phyloP scores from a whole-genome alignment of 2,797 vertebrate species.

The Malacoctenus gilli region DNA sequence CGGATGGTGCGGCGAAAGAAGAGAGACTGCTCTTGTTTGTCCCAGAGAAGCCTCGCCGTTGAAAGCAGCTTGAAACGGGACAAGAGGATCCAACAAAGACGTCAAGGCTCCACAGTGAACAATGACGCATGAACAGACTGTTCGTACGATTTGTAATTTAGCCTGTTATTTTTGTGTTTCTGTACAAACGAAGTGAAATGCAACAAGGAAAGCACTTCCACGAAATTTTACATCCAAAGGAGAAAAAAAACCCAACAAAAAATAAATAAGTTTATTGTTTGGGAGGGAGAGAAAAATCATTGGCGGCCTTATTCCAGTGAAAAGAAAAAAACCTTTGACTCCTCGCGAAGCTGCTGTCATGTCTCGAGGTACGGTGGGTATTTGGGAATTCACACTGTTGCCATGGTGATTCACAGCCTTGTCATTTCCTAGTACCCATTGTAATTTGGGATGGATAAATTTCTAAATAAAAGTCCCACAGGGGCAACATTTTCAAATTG shows the following conservation, averaged over 20 bases:
- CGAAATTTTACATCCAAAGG: slow-evolving; percentile 54
- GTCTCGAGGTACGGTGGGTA: slow-evolving; percentile 54
- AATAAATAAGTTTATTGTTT: too few species aligned
- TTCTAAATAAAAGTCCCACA: slow-evolving; percentile 79
- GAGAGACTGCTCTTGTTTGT: slow-evolving; percentile 33
- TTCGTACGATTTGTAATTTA: slow-evolving; percentile 64
- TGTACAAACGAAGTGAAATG: slow-evolving; percentile 54
- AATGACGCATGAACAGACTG: slow-evolving; percentile 49
- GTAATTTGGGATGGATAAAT: slow-evolving; percentile 64
- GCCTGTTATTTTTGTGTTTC: slow-evolving; percentile 66
- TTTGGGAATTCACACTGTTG: slow-evolving; percentile 63
- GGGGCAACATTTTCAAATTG: slow-evolving; percentile 51
- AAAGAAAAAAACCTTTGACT: slow-evolving; percentile 25
- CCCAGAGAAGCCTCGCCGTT: slow-evolving; percentile 23
- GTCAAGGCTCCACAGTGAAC: slow-evolving; percentile 36
- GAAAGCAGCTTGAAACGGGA: slow-evolving; percentile 42
- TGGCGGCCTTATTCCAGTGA: slow-evolving; percentile 70
- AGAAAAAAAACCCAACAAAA: slow-evolving; percentile 22
- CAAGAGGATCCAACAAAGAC: slow-evolving; percentile 21
- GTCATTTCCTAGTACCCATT: slow-evolving; percentile 71
- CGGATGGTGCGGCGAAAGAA: slow-evolving; percentile 35
- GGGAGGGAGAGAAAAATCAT: slow-evolving; percentile 45
- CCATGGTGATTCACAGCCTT: slow-evolving; percentile 73
- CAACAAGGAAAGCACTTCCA: slow-evolving; percentile 41
- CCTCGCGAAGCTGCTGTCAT: slow-evolving; percentile 54